phyloP scores from a whole-genome alignment of 2,888 invertebrate genomes.

The Azorinus chamasolen region DNA sequence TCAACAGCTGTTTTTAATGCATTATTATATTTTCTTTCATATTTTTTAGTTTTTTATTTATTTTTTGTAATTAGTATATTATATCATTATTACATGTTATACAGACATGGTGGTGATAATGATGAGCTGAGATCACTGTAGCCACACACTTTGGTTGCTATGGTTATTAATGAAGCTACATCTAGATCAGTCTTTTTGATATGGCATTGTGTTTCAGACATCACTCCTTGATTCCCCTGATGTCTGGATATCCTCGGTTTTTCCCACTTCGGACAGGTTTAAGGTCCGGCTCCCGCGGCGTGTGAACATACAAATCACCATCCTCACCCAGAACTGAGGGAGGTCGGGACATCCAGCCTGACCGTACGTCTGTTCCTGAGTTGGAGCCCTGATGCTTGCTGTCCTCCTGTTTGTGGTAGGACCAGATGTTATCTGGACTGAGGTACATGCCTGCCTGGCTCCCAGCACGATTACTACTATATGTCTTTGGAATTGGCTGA shows the following conservation, averaged over 20 bases:
- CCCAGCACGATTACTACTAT: slow-evolving; percentile 50
- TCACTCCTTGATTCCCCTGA: slow-evolving; percentile 25
- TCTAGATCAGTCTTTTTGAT: too few relatives aligned
- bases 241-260: slow-evolving; percentile 51
- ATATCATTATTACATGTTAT: too few relatives aligned
- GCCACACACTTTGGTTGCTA: too few relatives aligned
- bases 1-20: too few relatives aligned
- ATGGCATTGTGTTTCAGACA: too few relatives aligned
- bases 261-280: slow-evolving; percentile 68
- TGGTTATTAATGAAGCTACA: too few relatives aligned
- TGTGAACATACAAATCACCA: slow-evolving; percentile 58
- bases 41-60: too few relatives aligned
- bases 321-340: slow-evolving; percentile 70
- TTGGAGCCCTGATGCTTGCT: slow-evolving; percentile 52
- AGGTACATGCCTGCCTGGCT: slow-evolving; percentile 55
- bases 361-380: slow-evolving; percentile 63
- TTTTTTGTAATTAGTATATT: too few relatives aligned
- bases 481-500: slow-evolving; percentile 70
- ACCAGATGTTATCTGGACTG: slow-evolving; percentile 67
- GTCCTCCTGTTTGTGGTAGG: slow-evolving; percentile 65
- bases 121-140: too few relatives aligned
- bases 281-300: slow-evolving; percentile 68
- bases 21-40: too few relatives aligned
- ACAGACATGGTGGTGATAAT: too few relatives aligned
- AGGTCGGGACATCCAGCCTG: slow-evolving; percentile 71